Percentiles rank a stretch among this genome's conserved stretches.
These are phyloP conservation scores for Psittacus erithacus DNA, from an alignment of 2,113 vertebrate genomes.

Conservation along the genomic window DNA sequence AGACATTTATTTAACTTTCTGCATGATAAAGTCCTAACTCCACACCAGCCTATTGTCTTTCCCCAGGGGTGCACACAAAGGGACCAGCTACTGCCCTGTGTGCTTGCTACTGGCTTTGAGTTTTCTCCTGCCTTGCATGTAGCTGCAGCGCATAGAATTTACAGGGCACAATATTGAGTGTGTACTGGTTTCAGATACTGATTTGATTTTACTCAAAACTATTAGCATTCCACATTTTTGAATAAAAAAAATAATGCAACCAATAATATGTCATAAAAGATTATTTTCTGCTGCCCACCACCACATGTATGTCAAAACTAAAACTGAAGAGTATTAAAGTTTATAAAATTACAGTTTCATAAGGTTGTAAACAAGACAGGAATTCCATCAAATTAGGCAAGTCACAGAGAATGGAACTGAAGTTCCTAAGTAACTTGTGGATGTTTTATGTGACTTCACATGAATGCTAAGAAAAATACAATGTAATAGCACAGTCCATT, in stretches of 20 bases:
- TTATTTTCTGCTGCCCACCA: background rate
- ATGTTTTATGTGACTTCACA: background rate
- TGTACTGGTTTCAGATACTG: background rate
- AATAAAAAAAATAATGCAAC: background rate
- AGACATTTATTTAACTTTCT: conserved; percentile 40
- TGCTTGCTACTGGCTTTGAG: background rate
- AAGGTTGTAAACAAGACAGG: background rate
- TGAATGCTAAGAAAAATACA: background rate
- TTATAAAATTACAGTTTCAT: background rate
- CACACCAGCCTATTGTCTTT: background rate
- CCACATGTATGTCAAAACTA: background rate
- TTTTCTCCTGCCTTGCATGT: background rate
- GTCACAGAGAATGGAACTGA: background rate
- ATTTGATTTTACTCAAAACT: background rate
- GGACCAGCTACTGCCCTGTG: background rate
- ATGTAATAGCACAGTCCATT: background rate
- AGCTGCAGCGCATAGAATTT: background rate
- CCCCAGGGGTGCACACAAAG: background rate
- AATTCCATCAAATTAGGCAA: background rate
- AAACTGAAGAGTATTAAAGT: background rate
- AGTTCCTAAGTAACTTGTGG: background rate
- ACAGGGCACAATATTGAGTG: background rate
- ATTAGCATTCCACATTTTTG: background rate
- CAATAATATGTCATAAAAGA: background rate
- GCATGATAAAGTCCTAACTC: background rate